A percentile compares a stretch with the other conserved stretches of the same genome.
phyloP scores from a whole-genome alignment of 2,888 invertebrate genomes.

The Papilio demoleus region DNA sequence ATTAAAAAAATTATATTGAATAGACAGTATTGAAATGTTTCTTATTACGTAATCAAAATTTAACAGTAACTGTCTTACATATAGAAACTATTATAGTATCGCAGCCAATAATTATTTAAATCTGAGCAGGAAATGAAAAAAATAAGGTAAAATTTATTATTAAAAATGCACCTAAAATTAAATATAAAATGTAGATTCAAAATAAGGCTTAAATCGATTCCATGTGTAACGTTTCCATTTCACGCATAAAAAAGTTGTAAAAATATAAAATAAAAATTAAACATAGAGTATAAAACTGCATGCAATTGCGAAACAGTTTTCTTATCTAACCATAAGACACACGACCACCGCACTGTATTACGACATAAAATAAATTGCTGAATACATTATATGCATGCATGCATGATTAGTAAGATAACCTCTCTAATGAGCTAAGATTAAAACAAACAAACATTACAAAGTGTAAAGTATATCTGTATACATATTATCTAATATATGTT shows the following conservation, averaged over 20 bases:
- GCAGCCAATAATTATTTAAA: neutral
- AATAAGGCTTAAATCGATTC: neutral
- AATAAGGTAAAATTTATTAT: neutral
- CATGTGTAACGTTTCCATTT: neutral
- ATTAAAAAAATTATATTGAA: neutral
- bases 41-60: neutral
- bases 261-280: neutral
- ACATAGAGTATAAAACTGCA: neutral
- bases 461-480: too few species aligned
- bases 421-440: conserved; percentile 6
- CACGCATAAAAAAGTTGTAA: neutral
- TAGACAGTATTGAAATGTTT: neutral
- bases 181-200: neutral
- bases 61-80: too few species aligned
- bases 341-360: neutral
- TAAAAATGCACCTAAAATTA: neutral
- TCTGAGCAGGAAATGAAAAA: neutral
- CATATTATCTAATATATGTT: neutral
- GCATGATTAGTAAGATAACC: conserved; percentile 14
- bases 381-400: conserved; percentile 5
- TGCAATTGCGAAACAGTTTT: neutral
- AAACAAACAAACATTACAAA: neutral
- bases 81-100: neutral
- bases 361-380: conserved; percentile 10
- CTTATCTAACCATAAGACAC: conserved; percentile 7